phyloP scores from a whole-genome alignment of 2,113 vertebrate species.

The Cepphus grylle region DNA sequence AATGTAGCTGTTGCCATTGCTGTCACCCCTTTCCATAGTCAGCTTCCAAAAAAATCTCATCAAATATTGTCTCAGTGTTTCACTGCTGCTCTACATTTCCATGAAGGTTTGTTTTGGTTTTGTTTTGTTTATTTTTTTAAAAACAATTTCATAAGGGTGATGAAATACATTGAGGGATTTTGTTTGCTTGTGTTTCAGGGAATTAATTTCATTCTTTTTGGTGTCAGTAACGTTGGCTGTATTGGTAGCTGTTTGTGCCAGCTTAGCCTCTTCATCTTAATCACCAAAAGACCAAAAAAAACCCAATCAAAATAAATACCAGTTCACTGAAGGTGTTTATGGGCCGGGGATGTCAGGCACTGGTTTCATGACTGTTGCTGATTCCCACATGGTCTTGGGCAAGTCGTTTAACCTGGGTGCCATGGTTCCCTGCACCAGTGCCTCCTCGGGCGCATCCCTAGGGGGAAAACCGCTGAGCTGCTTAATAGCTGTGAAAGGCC shows the following conservation, averaged over 20 bases:
- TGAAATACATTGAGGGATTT: background rate
- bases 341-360: background rate
- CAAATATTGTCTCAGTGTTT: background rate
- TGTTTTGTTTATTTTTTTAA: background rate
- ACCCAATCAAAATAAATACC: background rate
- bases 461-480: background rate
- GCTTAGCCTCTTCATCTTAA: background rate
- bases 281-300: background rate
- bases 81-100: background rate
- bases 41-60: background rate
- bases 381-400: background rate
- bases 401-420: background rate
- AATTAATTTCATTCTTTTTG: background rate
- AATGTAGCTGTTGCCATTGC: background rate
- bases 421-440: background rate
- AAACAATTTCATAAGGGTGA: background rate
- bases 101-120: background rate
- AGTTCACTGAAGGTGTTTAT: background rate
- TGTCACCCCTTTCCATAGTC: background rate
- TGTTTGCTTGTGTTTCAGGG: background rate
- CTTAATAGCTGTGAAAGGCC: background rate
- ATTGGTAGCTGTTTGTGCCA: background rate
- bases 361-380: background rate
- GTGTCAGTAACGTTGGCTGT: background rate
- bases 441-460: background rate